Evolutionary conservation across 1,140 invertebrate genomes (phyloP).

Genomic region (Procambarus clarkii): DNA sequence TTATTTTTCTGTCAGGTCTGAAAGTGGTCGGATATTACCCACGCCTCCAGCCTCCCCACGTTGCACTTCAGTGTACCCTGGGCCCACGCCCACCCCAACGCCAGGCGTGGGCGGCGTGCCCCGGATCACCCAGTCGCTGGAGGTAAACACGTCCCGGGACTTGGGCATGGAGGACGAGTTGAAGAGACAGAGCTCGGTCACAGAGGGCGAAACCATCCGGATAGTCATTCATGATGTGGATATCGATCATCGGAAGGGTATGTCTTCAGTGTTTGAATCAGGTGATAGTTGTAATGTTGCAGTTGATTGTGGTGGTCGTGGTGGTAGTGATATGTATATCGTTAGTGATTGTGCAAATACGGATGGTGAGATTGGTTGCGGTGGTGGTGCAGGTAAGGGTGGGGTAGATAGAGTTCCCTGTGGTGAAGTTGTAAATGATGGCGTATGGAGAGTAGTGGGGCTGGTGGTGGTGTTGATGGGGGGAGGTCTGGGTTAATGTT

Average conservation of each 20-base stretch:
- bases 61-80: slow-evolving; percentile 2
- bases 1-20: slow-evolving; percentile 44
- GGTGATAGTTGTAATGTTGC: not conserved
- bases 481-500: not conserved
- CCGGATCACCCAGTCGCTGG: slow-evolving; percentile 64
- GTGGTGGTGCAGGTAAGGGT: too few species aligned
- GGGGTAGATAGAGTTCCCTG: too few species aligned
- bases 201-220: slow-evolving; percentile 91
- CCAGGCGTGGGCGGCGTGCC: slow-evolving; percentile 16
- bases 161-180: slow-evolving; percentile 74
- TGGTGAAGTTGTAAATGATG: too few species aligned
- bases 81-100: slow-evolving; percentile 49
- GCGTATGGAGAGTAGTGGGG: too few species aligned
- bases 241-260: slow-evolving; percentile 77
- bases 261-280: slow-evolving; percentile 43
- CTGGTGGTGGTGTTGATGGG: too few species aligned
- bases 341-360: too few species aligned
- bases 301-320: too few species aligned
- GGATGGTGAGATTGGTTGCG: too few species aligned
- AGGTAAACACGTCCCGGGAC: slow-evolving; percentile 57
- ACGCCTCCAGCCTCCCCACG: slow-evolving; percentile 78
- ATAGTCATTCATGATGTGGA: slow-evolving; percentile 95
- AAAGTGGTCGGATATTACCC: slow-evolving; percentile 74
- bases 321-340: too few species aligned
- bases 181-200: slow-evolving; percentile 85